Percentiles rank a stretch among this genome's conserved stretches.
phyloP scores from a whole-genome alignment of 2,797 vertebrate genomes.

The Eulemur albifrons region DNA sequence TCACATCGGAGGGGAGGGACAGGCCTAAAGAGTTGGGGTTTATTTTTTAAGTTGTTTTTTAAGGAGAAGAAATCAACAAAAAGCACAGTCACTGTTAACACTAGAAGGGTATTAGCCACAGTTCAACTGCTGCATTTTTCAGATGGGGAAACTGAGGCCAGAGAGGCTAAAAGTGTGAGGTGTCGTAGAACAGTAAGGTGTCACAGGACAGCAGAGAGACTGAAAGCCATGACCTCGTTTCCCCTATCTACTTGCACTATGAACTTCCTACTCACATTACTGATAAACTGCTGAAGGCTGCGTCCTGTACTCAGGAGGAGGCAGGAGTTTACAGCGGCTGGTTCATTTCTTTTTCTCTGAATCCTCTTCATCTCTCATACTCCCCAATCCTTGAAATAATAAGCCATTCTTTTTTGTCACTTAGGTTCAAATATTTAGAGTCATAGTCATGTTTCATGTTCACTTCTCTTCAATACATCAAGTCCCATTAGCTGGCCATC shows the following conservation, averaged over 20 bases:
- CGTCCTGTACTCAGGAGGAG: neutral
- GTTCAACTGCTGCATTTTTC: neutral
- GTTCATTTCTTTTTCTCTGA: neutral
- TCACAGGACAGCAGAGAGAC: neutral
- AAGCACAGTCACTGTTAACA: neutral
- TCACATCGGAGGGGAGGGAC: neutral
- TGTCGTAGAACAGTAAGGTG: neutral
- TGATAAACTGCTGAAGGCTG: neutral
- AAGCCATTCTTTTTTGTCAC: neutral
- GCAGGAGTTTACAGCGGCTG: neutral
- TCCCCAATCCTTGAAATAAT: neutral
- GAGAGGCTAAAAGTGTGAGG: neutral
- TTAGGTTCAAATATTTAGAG: neutral
- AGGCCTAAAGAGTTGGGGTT: neutral
- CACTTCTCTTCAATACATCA: neutral
- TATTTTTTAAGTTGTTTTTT: neutral
- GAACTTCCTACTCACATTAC: neutral
- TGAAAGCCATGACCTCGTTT: neutral
- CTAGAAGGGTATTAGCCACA: neutral
- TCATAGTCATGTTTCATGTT: neutral
- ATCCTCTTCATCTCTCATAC: neutral
- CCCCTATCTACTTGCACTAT: neutral
- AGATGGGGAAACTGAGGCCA: neutral
- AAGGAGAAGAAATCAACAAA: neutral
- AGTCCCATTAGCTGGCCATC: neutral